Percentiles rank a stretch among this genome's conserved stretches.
Conservation (phyloP, 2,113 vertebrate genomes). For the Prietella phreatophila region DNA sequence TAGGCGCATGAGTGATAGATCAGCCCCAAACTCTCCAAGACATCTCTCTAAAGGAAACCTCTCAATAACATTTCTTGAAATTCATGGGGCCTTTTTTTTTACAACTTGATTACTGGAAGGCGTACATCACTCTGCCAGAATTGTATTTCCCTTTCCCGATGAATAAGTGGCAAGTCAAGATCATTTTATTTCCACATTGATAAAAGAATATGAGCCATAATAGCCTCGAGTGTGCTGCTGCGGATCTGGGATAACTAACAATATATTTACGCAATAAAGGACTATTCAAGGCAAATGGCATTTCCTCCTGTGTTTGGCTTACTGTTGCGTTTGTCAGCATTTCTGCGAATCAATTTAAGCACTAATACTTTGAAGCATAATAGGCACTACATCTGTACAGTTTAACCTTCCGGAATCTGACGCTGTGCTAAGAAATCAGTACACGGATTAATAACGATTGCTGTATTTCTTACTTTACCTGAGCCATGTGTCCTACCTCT, state of each 20-base stretch:
- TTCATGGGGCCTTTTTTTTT: conserved; percentile 44
- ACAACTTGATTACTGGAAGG: conserved; percentile 51
- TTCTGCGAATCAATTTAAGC: background rate
- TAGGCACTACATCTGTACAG: background rate
- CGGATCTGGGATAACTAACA: conserved; percentile 12
- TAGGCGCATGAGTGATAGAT: conserved; percentile 36
- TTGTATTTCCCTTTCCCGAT: conserved; percentile 46
- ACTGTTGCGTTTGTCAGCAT: conserved; percentile 15
- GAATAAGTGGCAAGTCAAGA: conserved; percentile 44
- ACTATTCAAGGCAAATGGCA: conserved; percentile 14
- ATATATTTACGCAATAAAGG: conserved; percentile 8
- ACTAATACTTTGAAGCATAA: background rate
- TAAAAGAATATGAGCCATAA: conserved; percentile 44
- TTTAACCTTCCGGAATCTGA: background rate
- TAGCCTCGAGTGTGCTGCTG: conserved; percentile 24
- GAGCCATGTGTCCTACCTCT: background rate
- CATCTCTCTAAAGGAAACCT: conserved; percentile 47
- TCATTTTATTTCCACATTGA: conserved; percentile 50
- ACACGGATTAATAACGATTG: background rate
- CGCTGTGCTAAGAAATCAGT: background rate
- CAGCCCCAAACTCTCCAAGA: conserved; percentile 29
- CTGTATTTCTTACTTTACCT: conserved; percentile 7
- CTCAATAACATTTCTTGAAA: conserved; percentile 54
- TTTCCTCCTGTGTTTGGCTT: background rate
- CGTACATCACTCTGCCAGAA: conserved; percentile 42